A percentile compares a stretch with the other conserved stretches of the same genome.
Conservation (phyloP, 2,113 vertebrate species). For the Orcinus orca region DNA sequence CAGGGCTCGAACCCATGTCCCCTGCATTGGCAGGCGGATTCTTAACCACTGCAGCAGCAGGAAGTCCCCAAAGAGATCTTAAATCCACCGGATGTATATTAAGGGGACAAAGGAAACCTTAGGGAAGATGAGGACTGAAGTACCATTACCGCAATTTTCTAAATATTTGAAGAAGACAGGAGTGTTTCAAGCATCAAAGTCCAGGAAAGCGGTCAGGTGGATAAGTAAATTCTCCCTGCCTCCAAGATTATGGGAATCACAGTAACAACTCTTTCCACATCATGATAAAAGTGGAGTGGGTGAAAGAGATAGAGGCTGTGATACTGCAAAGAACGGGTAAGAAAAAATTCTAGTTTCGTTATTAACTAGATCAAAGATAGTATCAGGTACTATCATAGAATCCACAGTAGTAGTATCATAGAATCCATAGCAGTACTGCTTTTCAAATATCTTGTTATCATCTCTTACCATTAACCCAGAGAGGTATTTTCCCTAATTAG, state of each 20-base stretch:
- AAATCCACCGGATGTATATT: neutral
- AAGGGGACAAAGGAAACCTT: neutral
- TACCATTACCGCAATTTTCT: neutral
- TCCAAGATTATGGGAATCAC: neutral
- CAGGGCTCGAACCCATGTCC: too few species aligned
- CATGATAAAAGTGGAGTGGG: neutral
- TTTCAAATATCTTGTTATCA: neutral
- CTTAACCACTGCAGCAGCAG: too few species aligned
- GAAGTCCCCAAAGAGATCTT: neutral
- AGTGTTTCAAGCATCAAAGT: slow-evolving; percentile 3
- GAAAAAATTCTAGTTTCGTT: neutral
- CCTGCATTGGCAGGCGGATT: too few species aligned
- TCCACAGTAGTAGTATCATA: neutral
- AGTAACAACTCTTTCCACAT: neutral
- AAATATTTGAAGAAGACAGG: neutral
- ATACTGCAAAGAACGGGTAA: neutral
- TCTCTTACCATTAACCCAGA: neutral
- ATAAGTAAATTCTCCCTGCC: neutral
- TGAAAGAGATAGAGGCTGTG: neutral
- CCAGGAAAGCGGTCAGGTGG: neutral
- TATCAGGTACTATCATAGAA: neutral
- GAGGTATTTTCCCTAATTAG: neutral
- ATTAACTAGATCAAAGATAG: neutral
- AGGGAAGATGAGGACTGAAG: neutral
- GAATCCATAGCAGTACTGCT: neutral